Percentiles rank a stretch among this genome's conserved stretches.
phyloP scores from a whole-genome alignment of 1,140 invertebrate species.

The Spodoptera litura region DNA sequence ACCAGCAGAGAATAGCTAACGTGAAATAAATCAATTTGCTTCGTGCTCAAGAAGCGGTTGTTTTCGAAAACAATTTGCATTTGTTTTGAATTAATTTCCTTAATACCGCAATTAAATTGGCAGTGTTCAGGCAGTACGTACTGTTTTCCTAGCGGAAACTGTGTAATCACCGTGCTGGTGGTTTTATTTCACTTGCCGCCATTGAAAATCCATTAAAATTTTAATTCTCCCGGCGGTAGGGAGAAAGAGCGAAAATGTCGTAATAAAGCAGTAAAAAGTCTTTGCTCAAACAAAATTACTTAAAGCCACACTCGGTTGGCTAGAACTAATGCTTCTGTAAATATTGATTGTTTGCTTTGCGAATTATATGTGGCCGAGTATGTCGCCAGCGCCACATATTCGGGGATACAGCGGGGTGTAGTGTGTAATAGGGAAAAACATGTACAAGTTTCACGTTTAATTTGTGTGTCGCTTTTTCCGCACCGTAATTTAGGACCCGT shows the following conservation, averaged over 20 bases:
- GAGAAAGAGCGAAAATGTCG: slow-evolving; percentile 53
- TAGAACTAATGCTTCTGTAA: slow-evolving; percentile 41
- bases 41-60: slow-evolving; percentile 4
- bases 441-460: slow-evolving; percentile 27
- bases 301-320: slow-evolving; percentile 42
- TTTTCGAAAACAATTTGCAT: slow-evolving; percentile 43
- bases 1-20: slow-evolving; percentile 7
- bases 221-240: slow-evolving; percentile 53
- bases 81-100: slow-evolving; percentile 48
- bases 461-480: slow-evolving; percentile 6
- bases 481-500: slow-evolving; percentile 8
- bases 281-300: slow-evolving; percentile 51
- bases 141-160: slow-evolving; percentile 46
- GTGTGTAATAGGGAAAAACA: background rate
- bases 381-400: slow-evolving; percentile 11
- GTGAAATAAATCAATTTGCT: slow-evolving; percentile 28
- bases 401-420: background rate
- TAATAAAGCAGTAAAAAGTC: slow-evolving; percentile 60
- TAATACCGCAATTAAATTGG: slow-evolving; percentile 46
- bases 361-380: slow-evolving; percentile 32
- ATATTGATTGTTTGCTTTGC: slow-evolving; percentile 45
- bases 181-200: slow-evolving; percentile 59
- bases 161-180: slow-evolving; percentile 51
- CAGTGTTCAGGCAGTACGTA: slow-evolving; percentile 38
- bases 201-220: slow-evolving; percentile 63